Conservation (phyloP, 2,888 invertebrate genomes). For the Oligia strigilis region DNA sequence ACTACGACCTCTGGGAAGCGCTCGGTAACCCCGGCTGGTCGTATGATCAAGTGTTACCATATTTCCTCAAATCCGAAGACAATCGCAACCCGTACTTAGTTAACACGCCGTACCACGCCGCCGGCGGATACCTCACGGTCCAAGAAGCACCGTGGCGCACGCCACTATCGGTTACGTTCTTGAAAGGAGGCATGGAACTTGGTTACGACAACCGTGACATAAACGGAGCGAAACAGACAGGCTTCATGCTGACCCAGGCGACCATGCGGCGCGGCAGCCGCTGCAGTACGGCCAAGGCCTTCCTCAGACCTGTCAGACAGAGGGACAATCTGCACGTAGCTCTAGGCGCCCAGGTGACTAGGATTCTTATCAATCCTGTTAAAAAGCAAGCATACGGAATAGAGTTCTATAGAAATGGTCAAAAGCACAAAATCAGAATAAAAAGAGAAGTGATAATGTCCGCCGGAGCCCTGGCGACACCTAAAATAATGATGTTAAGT, state of each 20-base stretch:
- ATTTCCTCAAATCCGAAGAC: slow-evolving; percentile 97
- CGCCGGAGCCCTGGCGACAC: slow-evolving; percentile 96
- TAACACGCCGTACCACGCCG: slow-evolving; percentile 93
- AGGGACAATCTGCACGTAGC: slow-evolving; percentile 95
- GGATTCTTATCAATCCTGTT: slow-evolving; percentile 92
- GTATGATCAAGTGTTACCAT: slow-evolving; percentile 95
- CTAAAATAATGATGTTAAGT: slow-evolving; percentile 97
- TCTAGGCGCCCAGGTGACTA: slow-evolving; percentile 93
- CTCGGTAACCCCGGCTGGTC: slow-evolving; percentile 97
- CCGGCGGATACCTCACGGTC: slow-evolving; percentile 95
- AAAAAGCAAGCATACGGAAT: slow-evolving; percentile 94
- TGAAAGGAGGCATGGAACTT: slow-evolving; percentile 95
- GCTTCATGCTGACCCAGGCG: slow-evolving; percentile 96
- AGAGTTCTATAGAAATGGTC: slow-evolving; percentile 93
- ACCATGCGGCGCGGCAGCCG: slow-evolving; percentile 95
- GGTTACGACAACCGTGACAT: slow-evolving; percentile 95
- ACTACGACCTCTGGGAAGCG: slow-evolving; percentile 96
- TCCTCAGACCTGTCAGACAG: slow-evolving; percentile 94
- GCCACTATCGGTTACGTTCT: slow-evolving; percentile 95
- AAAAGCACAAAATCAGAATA: slow-evolving; percentile 92
- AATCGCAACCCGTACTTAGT: slow-evolving; percentile 95
- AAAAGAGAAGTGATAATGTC: slow-evolving; percentile 95
- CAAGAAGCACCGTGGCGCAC: slow-evolving; percentile 96
- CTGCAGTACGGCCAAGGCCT: slow-evolving; percentile 97
- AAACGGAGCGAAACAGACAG: slow-evolving; percentile 95